phyloP scores from a whole-genome alignment of 2,797 vertebrate genomes.

The Myotis myotis region DNA sequence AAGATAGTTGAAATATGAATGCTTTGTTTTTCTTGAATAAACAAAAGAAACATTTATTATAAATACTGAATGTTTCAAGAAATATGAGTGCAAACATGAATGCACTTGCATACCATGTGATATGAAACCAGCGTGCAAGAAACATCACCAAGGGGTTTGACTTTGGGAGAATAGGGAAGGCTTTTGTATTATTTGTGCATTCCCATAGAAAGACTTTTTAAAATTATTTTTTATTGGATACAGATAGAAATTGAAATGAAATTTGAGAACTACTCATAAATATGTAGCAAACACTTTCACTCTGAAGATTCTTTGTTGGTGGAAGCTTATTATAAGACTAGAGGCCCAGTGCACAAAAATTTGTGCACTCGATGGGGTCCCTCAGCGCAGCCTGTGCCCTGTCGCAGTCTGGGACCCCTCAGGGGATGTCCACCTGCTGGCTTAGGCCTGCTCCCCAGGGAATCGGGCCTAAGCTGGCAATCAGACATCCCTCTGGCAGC shows the following conservation, averaged over 20 bases:
- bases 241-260: not conserved
- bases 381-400: no score
- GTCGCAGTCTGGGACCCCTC: no score
- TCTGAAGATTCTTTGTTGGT: not conserved
- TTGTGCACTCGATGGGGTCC: no score
- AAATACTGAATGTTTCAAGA: slow-evolving; percentile 5
- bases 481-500: no score
- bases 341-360: no score
- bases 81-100: slow-evolving; percentile 16
- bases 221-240: not conserved
- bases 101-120: not conserved
- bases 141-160: not conserved
- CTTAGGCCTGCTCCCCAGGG: no score
- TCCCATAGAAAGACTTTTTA: not conserved
- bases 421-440: no score
- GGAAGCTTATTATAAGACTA: not conserved
- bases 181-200: not conserved
- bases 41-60: not conserved
- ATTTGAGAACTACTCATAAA: slow-evolving; percentile 19
- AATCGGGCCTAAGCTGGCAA: no score
- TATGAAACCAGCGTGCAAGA: slow-evolving; percentile 8
- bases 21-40: not conserved
- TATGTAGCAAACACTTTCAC: not conserved
- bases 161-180: not conserved
- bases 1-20: not conserved